Conservation (phyloP, 2,797 vertebrate species). For the Sebastes matsubarae region DNA sequence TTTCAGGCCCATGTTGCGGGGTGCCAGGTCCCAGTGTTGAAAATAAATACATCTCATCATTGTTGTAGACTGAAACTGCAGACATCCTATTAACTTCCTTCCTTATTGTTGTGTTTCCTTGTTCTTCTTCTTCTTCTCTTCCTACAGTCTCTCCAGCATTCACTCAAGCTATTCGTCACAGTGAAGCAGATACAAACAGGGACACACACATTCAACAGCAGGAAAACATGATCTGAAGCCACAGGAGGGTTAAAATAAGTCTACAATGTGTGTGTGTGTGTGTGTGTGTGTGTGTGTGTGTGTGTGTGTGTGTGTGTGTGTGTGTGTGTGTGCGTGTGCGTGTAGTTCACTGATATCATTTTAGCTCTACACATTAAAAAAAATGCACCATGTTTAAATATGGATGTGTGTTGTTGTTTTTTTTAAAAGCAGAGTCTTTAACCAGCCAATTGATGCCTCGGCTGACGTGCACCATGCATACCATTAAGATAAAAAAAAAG, state of each 20-base stretch:
- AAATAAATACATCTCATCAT: conserved; percentile 84
- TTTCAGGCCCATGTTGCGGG: conserved; percentile 67
- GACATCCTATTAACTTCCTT: conserved; percentile 40
- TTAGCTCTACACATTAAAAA: conserved; percentile 19
- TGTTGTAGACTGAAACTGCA: conserved; percentile 62
- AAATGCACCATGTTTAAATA: conserved; percentile 25
- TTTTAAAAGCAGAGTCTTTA: conserved; percentile 30
- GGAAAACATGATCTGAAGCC: conserved; percentile 61
- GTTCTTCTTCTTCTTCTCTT: background rate
- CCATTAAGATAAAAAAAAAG: conserved; percentile 37
- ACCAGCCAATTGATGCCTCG: conserved; percentile 23
- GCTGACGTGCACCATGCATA: conserved; percentile 47
- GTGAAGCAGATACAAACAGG: conserved; percentile 71
- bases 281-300: background rate
- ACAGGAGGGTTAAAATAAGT: conserved; percentile 52
- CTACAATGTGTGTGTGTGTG: conserved; percentile 7
- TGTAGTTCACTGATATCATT: conserved; percentile 13
- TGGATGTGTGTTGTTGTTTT: background rate
- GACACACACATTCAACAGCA: conserved; percentile 66
- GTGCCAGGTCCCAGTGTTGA: conserved; percentile 75
- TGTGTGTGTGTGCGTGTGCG: background rate
- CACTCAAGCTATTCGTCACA: conserved; percentile 58
- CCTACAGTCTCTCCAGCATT: conserved; percentile 25
- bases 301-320: background rate
- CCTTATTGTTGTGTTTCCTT: conserved; percentile 27